Conservation (phyloP, 2,113 vertebrate genomes). For the Cyphomyrus discorhynchus region DNA sequence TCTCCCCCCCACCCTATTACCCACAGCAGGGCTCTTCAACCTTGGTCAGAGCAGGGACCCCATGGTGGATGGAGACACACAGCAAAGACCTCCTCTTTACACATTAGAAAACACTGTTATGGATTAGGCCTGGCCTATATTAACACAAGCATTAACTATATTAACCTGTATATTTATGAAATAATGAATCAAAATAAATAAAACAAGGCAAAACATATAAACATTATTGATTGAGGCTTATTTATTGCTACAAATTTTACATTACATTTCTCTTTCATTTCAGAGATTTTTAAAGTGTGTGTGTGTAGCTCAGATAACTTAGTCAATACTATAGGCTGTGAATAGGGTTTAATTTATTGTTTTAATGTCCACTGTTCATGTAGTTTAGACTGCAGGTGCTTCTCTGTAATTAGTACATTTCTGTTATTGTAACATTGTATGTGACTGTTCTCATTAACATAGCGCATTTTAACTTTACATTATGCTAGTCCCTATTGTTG, state of each 20-base stretch:
- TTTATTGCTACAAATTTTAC: too few relatives aligned
- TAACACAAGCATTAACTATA: neutral
- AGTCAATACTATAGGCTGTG: too few relatives aligned
- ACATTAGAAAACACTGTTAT: neutral
- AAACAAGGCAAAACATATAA: too few relatives aligned
- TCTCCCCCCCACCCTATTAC: neutral
- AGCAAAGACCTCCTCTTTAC: neutral
- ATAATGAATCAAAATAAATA: neutral
- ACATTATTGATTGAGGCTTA: too few relatives aligned
- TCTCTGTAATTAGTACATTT: too few relatives aligned
- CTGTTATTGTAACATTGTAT: too few relatives aligned
- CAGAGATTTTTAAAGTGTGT: too few relatives aligned
- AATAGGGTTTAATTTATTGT: too few relatives aligned
- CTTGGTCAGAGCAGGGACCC: neutral
- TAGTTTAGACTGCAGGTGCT: too few relatives aligned
- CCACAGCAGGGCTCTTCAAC: neutral
- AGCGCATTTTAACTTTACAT: neutral
- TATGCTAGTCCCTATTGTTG: neutral
- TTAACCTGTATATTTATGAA: neutral
- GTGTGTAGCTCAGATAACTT: too few relatives aligned
- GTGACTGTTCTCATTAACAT: neutral
- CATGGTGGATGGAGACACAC: neutral
- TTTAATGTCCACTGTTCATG: too few relatives aligned
- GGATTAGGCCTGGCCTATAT: neutral
- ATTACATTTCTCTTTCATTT: too few relatives aligned